These are phyloP conservation scores for Caenorhabditis doughertyi DNA, from an alignment of 2,888 invertebrate species.

Conservation along the genomic window DNA sequence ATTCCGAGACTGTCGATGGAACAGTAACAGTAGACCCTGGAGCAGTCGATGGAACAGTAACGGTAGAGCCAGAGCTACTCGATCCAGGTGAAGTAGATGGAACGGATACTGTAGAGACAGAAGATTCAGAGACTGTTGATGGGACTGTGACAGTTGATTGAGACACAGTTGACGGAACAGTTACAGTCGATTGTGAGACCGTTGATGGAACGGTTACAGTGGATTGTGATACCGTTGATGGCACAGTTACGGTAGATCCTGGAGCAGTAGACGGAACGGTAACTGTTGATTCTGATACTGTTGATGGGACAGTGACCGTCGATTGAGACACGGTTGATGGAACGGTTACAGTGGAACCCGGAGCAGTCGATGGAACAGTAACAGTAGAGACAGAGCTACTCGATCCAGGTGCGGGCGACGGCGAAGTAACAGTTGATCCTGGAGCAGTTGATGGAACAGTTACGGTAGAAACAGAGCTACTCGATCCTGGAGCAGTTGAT, in stretches of 20 bases:
- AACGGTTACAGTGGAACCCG: neutral
- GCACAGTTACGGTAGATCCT: neutral
- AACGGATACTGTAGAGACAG: neutral
- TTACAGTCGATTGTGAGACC: neutral
- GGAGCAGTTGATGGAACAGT: neutral
- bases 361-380: neutral
- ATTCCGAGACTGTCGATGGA: no score
- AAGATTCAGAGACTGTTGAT: neutral
- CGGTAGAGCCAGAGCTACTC: neutral
- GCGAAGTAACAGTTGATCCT: no score
- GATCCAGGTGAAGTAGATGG: no score
- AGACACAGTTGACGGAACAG: neutral
- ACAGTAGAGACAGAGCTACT: neutral
- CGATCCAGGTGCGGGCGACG: no score
- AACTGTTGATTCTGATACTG: neutral
- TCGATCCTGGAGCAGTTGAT: neutral
- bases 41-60: neutral
- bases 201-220: neutral
- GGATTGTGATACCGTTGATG: neutral
- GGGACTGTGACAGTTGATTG: neutral
- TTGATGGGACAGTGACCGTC: neutral
- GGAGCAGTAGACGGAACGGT: neutral
- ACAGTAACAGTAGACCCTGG: no score
- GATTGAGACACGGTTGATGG: conserved; percentile 1
- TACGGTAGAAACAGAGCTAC: neutral